Percentiles rank a stretch among this genome's conserved stretches.
Conservation (phyloP, 1,140 invertebrate species). For the Glossosoma conforme region DNA sequence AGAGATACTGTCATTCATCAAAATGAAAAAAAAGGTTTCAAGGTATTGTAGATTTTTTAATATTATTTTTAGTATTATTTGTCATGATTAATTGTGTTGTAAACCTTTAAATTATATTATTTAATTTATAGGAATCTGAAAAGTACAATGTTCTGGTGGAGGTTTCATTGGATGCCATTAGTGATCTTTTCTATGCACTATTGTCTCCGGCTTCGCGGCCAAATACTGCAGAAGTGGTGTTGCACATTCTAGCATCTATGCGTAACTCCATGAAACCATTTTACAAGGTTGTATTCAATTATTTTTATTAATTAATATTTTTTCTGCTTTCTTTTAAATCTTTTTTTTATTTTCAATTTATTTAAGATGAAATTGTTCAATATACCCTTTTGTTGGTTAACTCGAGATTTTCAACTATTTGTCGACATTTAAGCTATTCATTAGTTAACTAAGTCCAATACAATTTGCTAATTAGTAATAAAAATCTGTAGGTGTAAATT, state of each 20-base stretch:
- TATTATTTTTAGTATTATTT: not conserved
- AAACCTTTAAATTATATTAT: not conserved
- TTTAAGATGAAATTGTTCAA: not conserved
- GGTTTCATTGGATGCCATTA: conserved; percentile 17
- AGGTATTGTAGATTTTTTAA: not conserved
- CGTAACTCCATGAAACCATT: conserved; percentile 18
- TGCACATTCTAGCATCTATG: conserved; percentile 21
- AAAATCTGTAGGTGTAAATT: not conserved
- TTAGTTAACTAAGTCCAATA: not conserved
- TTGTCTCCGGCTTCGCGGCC: conserved; percentile 10
- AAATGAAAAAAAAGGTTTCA: not conserved
- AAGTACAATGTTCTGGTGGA: conserved; percentile 26
- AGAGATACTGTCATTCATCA: no score
- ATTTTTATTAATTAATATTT: not conserved
- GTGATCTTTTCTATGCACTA: conserved; percentile 14
- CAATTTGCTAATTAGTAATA: not conserved
- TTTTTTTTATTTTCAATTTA: not conserved
- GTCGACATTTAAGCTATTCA: not conserved
- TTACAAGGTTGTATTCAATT: conserved; percentile 10
- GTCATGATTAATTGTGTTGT: not conserved
- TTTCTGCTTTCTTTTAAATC: not conserved
- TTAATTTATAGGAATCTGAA: conserved; percentile 13
- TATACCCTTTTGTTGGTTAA: not conserved
- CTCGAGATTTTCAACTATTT: not conserved
- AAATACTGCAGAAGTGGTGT: conserved; percentile 11